Conservation (phyloP, 2,797 vertebrate genomes). For the Sebastes flavidus region DNA sequence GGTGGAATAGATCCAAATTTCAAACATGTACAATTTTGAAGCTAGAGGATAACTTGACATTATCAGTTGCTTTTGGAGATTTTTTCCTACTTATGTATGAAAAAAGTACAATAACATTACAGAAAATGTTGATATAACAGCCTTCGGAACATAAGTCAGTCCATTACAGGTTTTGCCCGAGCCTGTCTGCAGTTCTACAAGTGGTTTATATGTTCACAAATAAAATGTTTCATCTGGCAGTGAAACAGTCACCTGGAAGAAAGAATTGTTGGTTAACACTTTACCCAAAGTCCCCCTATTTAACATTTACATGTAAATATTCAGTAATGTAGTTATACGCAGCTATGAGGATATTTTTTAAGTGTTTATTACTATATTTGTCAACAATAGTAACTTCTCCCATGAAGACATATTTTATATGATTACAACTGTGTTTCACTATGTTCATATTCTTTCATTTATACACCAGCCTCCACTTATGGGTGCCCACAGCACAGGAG, state of each 20-base stretch:
- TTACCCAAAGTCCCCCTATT: no score
- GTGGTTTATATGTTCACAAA: background rate
- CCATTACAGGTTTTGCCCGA: background rate
- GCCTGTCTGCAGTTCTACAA: background rate
- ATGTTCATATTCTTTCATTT: no score
- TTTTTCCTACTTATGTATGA: background rate
- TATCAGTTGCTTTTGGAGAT: background rate
- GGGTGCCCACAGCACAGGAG: no score
- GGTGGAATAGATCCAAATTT: background rate
- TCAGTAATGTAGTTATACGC: no score
- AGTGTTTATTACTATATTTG: background rate
- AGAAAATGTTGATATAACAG: background rate
- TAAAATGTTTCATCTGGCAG: background rate
- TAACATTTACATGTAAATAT: no score
- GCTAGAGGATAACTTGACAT: background rate
- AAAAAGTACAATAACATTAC: background rate
- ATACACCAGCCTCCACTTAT: no score
- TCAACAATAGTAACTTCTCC: background rate
- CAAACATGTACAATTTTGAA: no score
- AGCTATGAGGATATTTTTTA: no score
- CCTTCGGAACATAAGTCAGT: background rate
- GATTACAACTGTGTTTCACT: background rate
- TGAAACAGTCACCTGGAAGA: background rate
- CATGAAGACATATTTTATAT: background rate
- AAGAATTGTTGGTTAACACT: no score